Evolutionary conservation across 2,888 invertebrate species (phyloP), one percentile per base, ranked within the genome.

Genomic region (Torymus auratus): DNA sequence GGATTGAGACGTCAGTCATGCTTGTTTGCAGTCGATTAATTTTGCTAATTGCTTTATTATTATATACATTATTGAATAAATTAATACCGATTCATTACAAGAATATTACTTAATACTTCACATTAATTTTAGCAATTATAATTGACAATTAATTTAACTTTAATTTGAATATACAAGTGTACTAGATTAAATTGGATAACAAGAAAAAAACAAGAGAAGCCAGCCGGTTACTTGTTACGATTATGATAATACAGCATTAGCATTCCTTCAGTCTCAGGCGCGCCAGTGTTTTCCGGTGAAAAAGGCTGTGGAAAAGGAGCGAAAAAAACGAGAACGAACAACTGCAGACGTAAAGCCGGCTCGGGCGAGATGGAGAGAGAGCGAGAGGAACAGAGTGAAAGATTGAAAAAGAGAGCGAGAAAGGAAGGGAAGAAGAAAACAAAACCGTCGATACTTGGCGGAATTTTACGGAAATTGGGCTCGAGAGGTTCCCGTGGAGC

Each of bases 391-490:
- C 2, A 28, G 28, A 28, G 28, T 28, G 28, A 28, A 28, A 28
- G 28, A 28, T 28, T 28, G 28, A 28, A 28, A 28, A 28, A 28
- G 28, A 28, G 28, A 28, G 28, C 28, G 3, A 28, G 28, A 28
- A 82, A 83, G 68, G 28, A 14, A 53, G 20, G 10, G 55, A 85
- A 83, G 82, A 79, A 85, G 83, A 83, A 83, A 84, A 85, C 83
- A 82, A 84, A 84, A 82, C 83, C 82, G 82, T 82, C 83, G 83
- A 80, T 78, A 73, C 82, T 81, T 77, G 81, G 82, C 83, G 80
- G 83, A 84, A 84, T 86, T 84, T 83, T 82, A 78, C 74, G 69
- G 84, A 84, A 86, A 86, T 86, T 84, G 84, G 81, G 84, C 84
- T 86, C 75, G 83, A 81, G 85, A 80, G 84, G 81, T 77, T 82